Base-by-base conservation (phyloP, 2,888 invertebrate species). In the Tryphoninae sp. region DNA sequence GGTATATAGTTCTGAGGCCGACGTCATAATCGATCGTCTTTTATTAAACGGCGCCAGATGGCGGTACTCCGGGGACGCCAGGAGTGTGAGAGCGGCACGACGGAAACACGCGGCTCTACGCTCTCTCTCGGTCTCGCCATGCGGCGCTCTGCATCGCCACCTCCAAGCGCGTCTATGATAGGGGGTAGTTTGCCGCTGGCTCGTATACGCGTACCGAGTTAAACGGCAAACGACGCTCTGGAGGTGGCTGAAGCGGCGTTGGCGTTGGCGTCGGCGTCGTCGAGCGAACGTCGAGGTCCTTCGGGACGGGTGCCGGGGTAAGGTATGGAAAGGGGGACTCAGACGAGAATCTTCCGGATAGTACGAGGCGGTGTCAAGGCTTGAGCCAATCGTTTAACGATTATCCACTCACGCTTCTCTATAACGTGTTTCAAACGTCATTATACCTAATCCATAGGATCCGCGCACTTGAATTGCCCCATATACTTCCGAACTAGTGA, bases 21-120 rank as follows among this genome's bases (percentile, higher is more conserved):
- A 91, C 91, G 91, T 92, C 92, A 91, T 91, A 92, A 91, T 91
- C 92, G 91, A 91, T 91, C 91, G 91, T 91, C 92, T 92, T 92
- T 92, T 92, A 91, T 92, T 92, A 92, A 92, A 91, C 88, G 89
- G 91, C 91, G 85, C 91, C 91, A 91, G 91, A 91, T 91, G 91
- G 90, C 90, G 90, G 87, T 80, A 82, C 77, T 64, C 49, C 67
- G 55, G 61, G 72, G 23, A 51, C 51, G 51, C 73, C 62, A 71
- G 67, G 58, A 11, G 62, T 67, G 72, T n/a, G 77, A 68, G 68
- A 85, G 81, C 84, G 84, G 83, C 83, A 76, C 76, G 76, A 78
- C 75, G 62, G 76, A 74, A 80, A 76, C 79, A 77, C 78, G 68
- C 72, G 67, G 80, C 79, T 72, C 33, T 65, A 49, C 40, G 45